Base-by-base conservation (phyloP, 2,113 vertebrate species). In the Aix galericulata region DNA sequence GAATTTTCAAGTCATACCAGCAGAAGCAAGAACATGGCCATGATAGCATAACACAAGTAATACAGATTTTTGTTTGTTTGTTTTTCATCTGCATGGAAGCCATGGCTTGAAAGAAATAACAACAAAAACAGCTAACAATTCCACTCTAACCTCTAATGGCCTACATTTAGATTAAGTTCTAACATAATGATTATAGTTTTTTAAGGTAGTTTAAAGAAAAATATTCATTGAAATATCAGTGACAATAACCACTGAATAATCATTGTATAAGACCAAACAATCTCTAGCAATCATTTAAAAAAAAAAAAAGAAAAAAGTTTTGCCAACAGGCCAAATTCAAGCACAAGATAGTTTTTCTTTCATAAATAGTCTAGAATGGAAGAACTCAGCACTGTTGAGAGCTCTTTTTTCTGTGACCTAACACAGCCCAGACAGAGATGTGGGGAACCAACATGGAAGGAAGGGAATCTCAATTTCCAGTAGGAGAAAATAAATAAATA, bases 1-100 rank as follows among this genome's bases (percentile, higher is more conserved):
- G 93, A 78, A 79, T 93, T 95, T 97, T 94, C 90, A 95, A 96
- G 92, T 94, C n/a, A 63, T 74, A 77, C 32, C 75, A 62, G 62
- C 87, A 71, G 40, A 7, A 93, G 63, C 53, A 94, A 86, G 86
- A 96, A 46, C 14, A 74, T 1, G 16, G 53, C 18, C 52, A 76
- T 85, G 40, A 56, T 69, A 91, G 18, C 15, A 82, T 89, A 91
- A 88, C 27, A 21, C 46, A 86, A 87, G 29, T 55, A 64, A 76
- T 52, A 38, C 1, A 7, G 64, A 72, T 25, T 75, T 86, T 87
- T 74, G 20, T 46, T 46, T 10, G 46, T 46, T 46, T 46, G 46
- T 21, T 46, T 46, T 11, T 36, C 18, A 84, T 72, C 11, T 91
- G 17, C 36, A 74, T 2, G 88, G 73, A 89, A 93, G 17, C 12